Conservation (phyloP, 1,140 invertebrate genomes). For the Tribolium castaneum region DNA sequence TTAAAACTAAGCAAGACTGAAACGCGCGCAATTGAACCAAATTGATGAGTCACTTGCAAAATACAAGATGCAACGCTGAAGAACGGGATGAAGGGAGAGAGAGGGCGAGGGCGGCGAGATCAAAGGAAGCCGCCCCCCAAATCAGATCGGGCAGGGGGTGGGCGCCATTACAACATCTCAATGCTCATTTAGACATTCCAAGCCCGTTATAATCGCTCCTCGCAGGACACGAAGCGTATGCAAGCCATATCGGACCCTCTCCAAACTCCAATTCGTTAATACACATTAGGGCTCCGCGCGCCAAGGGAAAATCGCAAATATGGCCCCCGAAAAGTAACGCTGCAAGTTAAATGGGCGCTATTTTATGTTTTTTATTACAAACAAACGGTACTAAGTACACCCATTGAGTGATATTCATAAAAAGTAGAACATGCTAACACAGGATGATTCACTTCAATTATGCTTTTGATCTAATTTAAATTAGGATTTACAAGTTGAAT, state of each 20-base stretch:
- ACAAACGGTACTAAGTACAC: too few species aligned
- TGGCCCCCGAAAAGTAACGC: not conserved
- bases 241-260: constrained; percentile 27
- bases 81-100: constrained; percentile 42
- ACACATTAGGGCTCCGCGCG: not conserved
- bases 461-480: too few species aligned
- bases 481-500: too few species aligned
- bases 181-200: constrained; percentile 64
- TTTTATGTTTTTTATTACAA: too few species aligned
- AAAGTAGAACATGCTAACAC: too few species aligned
- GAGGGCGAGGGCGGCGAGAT: constrained; percentile 61
- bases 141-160: constrained; percentile 62
- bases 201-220: constrained; percentile 48
- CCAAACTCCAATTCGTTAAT: constrained; percentile 30
- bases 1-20: constrained; percentile 56
- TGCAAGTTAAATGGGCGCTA: too few species aligned
- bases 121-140: constrained; percentile 64
- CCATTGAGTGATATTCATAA: too few species aligned
- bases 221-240: constrained; percentile 28
- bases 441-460: too few species aligned
- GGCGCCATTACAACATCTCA: constrained; percentile 64
- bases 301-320: not conserved
- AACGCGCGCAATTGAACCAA: constrained; percentile 55
- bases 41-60: constrained; percentile 64
- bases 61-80: constrained; percentile 57